phyloP scores from a whole-genome alignment of 2,888 invertebrate species.

The Acanthosepion pharaonis region DNA sequence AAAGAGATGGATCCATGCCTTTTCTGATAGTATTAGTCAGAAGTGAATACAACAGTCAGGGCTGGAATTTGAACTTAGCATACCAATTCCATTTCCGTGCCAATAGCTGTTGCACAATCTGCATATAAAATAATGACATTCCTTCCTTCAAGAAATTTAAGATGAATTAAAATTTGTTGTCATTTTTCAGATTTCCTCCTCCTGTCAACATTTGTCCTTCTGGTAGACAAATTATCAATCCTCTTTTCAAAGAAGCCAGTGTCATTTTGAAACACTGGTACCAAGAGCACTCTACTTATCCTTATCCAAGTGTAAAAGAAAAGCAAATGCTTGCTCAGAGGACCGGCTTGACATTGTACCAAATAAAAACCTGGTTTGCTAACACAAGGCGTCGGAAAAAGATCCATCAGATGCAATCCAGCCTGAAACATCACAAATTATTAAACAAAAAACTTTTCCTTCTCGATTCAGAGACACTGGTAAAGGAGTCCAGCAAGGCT shows the following conservation, averaged over 20 bases:
- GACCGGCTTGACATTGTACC: conserved; percentile 54
- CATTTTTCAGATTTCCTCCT: conserved; percentile 54
- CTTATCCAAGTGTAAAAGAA: conserved; percentile 55
- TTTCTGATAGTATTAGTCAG: no score
- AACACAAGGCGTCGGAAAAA: conserved; percentile 51
- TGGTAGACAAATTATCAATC: conserved; percentile 52
- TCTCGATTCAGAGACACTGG: not conserved
- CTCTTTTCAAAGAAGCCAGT: conserved; percentile 50
- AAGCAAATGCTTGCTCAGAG: conserved; percentile 52
- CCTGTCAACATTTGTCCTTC: conserved; percentile 55
- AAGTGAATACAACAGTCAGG: no score
- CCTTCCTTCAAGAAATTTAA: not conserved
- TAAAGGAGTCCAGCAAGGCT: not conserved
- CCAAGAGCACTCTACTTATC: conserved; percentile 50
- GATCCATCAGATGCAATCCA: not conserved
- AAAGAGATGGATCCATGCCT: no score
- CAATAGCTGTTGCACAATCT: not conserved
- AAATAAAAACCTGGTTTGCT: conserved; percentile 58
- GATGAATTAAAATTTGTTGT: not conserved
- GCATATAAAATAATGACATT: not conserved
- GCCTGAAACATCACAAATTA: not conserved
- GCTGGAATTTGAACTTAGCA: no score
- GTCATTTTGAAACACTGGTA: conserved; percentile 54
- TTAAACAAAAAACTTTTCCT: not conserved
- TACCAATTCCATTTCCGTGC: no score